Base-by-base conservation (phyloP, 92 coral and sea anemone species). In the Palythoa caribaeorum region DNA sequence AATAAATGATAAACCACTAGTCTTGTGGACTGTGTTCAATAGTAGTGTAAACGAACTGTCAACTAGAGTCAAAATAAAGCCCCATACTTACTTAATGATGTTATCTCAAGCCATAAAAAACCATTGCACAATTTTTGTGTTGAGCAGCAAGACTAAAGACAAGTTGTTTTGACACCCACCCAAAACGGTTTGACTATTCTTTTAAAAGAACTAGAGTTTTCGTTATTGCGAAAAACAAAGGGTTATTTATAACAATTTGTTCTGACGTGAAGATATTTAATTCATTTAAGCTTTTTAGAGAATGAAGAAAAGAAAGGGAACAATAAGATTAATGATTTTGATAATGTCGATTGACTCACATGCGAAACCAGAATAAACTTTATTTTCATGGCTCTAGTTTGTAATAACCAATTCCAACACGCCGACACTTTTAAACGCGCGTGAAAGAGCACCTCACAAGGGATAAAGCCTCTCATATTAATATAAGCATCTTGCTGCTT, bases 1-100 rank as follows among this genome's bases (percentile, higher is more conserved):
- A 37, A 19, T 28, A 28, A 28, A 28, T 28, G n/a, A 21, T 13
- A 39, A 12, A n/a, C 16, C 50, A 77, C 28, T 28, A 3, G 6
- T 52, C 16, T 1, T 3, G 62, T 81, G 17, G 3, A 8, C 9
- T 65, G 40, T 44, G 28, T 20, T 19, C 74, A 70, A 35, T 71
- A 3, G n/a, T 9, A 65, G 3, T 47, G 76, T 81, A 28, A 65
- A 81, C 86, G 38, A 21, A 15, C 44, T 65, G 86, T 81, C 86
- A 66, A 48, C 60, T 17, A 40, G n/a, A 71, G 2, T 66, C 12
- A 65, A 13, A 66, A 35, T 65, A 60, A 66, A 68, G 76, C 83
- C 1, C 37, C 9, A 2, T 35, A 17, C 53, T 17, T 52, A 14
- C 44, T 77, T 40, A 54, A 9, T 70, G 68, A 15, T 77, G 17